Conservation (phyloP, 37 sponge, comb jelly and placozoan species). For the Halisarca cf. caerulea region DNA sequence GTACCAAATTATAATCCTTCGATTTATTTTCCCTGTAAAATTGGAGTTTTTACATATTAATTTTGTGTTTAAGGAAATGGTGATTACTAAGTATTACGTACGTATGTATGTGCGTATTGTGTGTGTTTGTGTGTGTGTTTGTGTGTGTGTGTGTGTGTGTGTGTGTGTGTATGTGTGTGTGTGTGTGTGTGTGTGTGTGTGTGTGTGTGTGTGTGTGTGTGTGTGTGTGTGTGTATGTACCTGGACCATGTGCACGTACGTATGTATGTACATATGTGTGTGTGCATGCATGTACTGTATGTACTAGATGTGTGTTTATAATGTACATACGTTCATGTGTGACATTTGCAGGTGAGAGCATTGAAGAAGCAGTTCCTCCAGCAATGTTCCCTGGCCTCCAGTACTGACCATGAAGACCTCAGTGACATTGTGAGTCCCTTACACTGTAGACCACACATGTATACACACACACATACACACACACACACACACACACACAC, state of each 20-base stretch:
- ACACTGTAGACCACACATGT: no score
- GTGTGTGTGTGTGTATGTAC: background rate
- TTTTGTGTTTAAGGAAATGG: no score
- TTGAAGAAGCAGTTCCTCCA: background rate
- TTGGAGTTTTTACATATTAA: no score
- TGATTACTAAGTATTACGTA: no score
- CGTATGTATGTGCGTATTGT: no score
- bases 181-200: slow-evolving; percentile 43
- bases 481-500: no score
- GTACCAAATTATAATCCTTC: no score
- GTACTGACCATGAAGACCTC: background rate
- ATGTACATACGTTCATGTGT: slow-evolving; percentile 12
- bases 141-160: slow-evolving; percentile 32
- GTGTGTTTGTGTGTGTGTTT: slow-evolving; percentile 28
- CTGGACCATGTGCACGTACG: background rate
- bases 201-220: background rate
- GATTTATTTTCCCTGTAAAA: no score
- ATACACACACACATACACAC: no score
- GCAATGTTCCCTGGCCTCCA: background rate
- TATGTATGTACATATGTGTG: background rate
- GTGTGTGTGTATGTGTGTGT: slow-evolving; percentile 37
- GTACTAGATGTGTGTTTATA: background rate
- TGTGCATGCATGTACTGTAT: background rate
- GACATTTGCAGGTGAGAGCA: background rate
- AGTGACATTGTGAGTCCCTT: slow-evolving; percentile 20